Evolutionary conservation across 1,140 invertebrate species (phyloP).

Genomic region (Pseudoatta argentina): DNA sequence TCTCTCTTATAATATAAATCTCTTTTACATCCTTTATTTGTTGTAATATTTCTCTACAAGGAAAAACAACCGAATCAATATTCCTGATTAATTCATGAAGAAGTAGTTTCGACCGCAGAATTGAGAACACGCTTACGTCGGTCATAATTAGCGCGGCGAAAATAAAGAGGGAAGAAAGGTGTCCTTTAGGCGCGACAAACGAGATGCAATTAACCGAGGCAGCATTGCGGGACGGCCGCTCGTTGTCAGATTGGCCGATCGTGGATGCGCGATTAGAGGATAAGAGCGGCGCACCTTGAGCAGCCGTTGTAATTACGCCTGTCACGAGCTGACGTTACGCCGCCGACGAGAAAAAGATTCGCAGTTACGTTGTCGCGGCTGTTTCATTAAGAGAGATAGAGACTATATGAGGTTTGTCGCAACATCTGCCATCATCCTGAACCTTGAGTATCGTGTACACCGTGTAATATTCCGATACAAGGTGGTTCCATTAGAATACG

Average conservation of each 20-base stretch:
- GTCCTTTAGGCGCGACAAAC: conserved; percentile 72
- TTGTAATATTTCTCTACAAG: background rate
- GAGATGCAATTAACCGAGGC: conserved; percentile 74
- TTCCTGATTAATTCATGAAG: background rate
- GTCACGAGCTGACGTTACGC: conserved; percentile 61
- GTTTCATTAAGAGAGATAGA: conserved; percentile 52
- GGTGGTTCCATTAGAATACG: conserved; percentile 52
- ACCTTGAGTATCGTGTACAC: conserved; percentile 18
- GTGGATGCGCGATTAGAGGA: conserved; percentile 67
- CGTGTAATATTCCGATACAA: conserved; percentile 35
- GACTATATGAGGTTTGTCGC: conserved; percentile 16
- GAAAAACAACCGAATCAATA: background rate
- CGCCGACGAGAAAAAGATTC: conserved; percentile 51
- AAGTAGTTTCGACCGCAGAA: background rate
- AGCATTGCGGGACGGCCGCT: conserved; percentile 59
- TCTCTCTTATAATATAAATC: background rate
- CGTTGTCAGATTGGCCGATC: conserved; percentile 65
- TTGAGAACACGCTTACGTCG: conserved; percentile 21
- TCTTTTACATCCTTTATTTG: background rate
- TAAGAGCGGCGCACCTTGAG: conserved; percentile 52
- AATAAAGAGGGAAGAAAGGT: conserved; percentile 67
- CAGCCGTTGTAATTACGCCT: conserved; percentile 66
- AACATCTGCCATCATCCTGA: conserved; percentile 42
- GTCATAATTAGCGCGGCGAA: conserved; percentile 68
- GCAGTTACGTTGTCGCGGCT: conserved; percentile 43